Percentiles rank a stretch among this genome's conserved stretches.
Evolutionary conservation across 2,888 invertebrate genomes (phyloP).

Genomic region (Netelia fuscicornis): DNA sequence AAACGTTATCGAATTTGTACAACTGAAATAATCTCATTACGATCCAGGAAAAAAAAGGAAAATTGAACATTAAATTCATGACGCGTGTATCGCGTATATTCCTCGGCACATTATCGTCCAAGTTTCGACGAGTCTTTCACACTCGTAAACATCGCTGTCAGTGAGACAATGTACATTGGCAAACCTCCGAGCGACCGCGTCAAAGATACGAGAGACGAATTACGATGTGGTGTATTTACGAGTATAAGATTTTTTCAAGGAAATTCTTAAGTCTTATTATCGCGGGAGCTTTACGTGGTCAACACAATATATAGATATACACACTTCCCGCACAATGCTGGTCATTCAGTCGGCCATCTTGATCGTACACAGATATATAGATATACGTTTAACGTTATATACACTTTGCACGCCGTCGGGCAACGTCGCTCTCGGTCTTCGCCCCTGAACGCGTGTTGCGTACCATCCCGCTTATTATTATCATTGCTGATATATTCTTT

Average conservation of each 20-base stretch:
- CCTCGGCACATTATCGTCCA: neutral
- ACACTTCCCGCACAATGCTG: constrained; percentile 10
- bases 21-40: neutral
- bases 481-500: constrained; percentile 32
- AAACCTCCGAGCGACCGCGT: neutral
- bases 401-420: constrained; percentile 30
- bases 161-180: neutral
- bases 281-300: constrained; percentile 25
- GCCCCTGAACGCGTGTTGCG: constrained; percentile 40
- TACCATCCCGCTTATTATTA: constrained; percentile 47
- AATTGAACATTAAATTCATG: neutral
- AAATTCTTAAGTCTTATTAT: constrained; percentile 48
- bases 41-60: neutral
- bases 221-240: neutral
- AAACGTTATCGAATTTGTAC: neutral
- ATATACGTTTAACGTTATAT: constrained; percentile 4
- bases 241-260: constrained; percentile 31
- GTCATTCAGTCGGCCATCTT: constrained; percentile 43
- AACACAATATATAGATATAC: constrained; percentile 42
- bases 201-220: neutral
- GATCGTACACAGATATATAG: constrained; percentile 26
- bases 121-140: neutral
- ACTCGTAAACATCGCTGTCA: neutral
- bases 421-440: constrained; percentile 54
- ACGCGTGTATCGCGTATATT: neutral